These are phyloP conservation scores for Cryptocephalus primarius DNA, from an alignment of 2,888 invertebrate species.

Conservation along the genomic window DNA sequence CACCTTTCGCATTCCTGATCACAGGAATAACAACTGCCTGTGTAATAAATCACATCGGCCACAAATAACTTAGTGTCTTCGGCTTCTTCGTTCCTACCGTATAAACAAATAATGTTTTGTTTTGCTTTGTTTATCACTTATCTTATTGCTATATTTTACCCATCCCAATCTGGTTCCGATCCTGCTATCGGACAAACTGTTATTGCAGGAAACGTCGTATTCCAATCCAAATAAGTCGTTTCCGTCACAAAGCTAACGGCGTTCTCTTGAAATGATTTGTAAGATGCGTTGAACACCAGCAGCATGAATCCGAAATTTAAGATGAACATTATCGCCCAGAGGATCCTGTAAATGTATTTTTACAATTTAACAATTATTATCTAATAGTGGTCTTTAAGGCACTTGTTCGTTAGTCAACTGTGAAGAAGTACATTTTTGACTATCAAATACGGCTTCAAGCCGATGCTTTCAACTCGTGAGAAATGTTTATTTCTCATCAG, in stretches of 20 bases:
- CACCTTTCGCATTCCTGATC: slow-evolving; percentile 31
- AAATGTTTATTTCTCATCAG: not conserved
- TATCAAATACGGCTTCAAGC: too few relatives aligned
- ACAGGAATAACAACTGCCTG: slow-evolving; percentile 40
- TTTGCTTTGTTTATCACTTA: too few relatives aligned
- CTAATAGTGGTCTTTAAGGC: not conserved
- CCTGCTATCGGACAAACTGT: slow-evolving; percentile 45
- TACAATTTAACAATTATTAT: not conserved
- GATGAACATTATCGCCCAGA: slow-evolving; percentile 43
- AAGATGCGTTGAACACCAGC: slow-evolving; percentile 40
- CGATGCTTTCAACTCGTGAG: not conserved
- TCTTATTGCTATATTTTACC: too few relatives aligned
- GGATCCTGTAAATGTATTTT: slow-evolving; percentile 35
- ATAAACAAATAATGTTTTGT: too few relatives aligned
- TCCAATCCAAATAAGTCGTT: slow-evolving; percentile 50
- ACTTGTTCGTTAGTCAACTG: too few relatives aligned
- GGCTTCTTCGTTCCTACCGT: slow-evolving; percentile 6
- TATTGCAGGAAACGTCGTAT: slow-evolving; percentile 51
- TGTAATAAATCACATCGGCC: slow-evolving; percentile 38
- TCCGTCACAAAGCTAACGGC: slow-evolving; percentile 40
- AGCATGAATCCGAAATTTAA: slow-evolving; percentile 38
- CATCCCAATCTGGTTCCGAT: slow-evolving; percentile 27
- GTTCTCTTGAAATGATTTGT: slow-evolving; percentile 42
- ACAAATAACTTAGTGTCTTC: slow-evolving; percentile 28
- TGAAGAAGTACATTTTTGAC: too few relatives aligned